phyloP scores from a whole-genome alignment of 2,888 invertebrate genomes.

The Agelastica alni region DNA sequence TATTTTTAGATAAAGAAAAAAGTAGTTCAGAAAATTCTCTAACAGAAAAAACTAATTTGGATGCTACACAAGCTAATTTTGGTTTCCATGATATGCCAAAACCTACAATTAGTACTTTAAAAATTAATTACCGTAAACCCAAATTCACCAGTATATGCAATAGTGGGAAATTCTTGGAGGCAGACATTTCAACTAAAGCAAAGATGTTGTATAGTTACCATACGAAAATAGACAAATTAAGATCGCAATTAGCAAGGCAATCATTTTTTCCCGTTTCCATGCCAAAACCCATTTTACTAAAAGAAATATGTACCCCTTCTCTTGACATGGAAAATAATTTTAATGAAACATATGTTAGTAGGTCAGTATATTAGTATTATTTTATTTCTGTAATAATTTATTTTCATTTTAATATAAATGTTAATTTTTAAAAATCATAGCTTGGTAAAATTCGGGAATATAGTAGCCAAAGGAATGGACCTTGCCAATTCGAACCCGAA shows the following conservation, averaged over 20 bases:
- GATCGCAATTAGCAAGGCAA: constrained; percentile 15
- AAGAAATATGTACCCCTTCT: constrained; percentile 2
- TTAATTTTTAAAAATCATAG: too few species aligned
- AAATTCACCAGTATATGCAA: constrained; percentile 33
- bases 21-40: constrained; percentile 2
- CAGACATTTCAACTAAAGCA: constrained; percentile 14
- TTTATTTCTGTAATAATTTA: too few species aligned
- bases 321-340: constrained; percentile 2
- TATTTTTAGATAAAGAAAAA: constrained; percentile 7
- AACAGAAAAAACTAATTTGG: constrained; percentile 10
- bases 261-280: constrained; percentile 24
- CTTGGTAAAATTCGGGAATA: too few species aligned
- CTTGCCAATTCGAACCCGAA: too few species aligned
- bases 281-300: constrained; percentile 11
- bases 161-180: constrained; percentile 27
- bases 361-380: too few species aligned
- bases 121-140: constrained; percentile 25
- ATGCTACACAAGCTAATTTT: constrained; percentile 28
- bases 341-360: constrained; percentile 25
- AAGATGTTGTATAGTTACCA: constrained; percentile 29
- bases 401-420: too few species aligned
- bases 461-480: too few species aligned
- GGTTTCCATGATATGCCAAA: constrained; percentile 36
- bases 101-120: constrained; percentile 23
- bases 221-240: constrained; percentile 24